Base-by-base conservation (phyloP, 2,888 invertebrate genomes). In the Amblyteles armatorius region DNA sequence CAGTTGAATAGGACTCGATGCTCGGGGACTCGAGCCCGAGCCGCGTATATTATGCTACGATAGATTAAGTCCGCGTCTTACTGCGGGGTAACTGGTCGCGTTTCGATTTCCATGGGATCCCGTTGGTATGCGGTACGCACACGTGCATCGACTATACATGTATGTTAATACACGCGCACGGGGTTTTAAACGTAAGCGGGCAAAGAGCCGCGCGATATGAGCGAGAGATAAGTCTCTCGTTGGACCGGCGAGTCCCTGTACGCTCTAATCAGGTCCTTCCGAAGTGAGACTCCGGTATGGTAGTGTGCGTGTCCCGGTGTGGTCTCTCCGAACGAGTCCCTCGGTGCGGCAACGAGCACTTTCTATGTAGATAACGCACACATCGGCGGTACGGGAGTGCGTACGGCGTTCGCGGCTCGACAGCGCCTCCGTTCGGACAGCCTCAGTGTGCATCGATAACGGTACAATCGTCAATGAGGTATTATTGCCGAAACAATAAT, bases 21-120 rank as follows among this genome's bases (percentile, higher is more conserved):
- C 77, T 13, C 26, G 71, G 65, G 80, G 71, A 76, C 77, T 80
- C 36, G 44, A 83, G 52, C 71, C 57, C 65, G 73, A 68, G 84
- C 50, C 55, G 40, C 40, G 44, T 44, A 44, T 60, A 73, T 77
- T 81, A 68, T 60, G 77, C 33, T 77, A 68, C 69, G 48, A 71
- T 50, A 72, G 69, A 83, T 67, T 52, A 82, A 48, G n/a, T n/a
- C 13, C 9, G 26, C 50, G 22, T 36, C 29, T 78, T 19, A 26
- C 48, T 6, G 72, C 19, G 68, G 57, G 29, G 68, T 67, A 87
- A 87, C 86, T 87, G 79, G 87, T 88, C 79, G 71, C 72, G 85
- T 87, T 87, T 86, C 87, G 86, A 87, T 88, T 88, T 88, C 84
- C 88, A 87, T 84, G 83, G 68, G 87, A 86, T 87, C 86, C 79